Conservation (phyloP, 2,888 invertebrate genomes). For the Furcula furcula region DNA sequence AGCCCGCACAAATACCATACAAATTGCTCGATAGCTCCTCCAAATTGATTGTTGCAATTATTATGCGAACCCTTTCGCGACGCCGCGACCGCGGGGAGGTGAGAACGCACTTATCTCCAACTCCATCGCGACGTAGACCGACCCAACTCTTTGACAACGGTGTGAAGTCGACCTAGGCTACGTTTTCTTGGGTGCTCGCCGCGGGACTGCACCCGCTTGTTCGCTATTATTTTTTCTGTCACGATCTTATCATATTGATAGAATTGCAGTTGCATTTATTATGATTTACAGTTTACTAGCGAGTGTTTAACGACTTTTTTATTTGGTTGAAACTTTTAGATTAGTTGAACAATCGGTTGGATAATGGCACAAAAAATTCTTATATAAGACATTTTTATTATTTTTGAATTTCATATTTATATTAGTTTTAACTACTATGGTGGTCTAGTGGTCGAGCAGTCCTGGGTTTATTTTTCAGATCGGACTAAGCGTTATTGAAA, state of each 20-base stretch:
- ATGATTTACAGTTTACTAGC: constrained; percentile 48
- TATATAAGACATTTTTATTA: constrained; percentile 3
- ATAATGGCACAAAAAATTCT: constrained; percentile 39
- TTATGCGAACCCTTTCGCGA: constrained; percentile 77
- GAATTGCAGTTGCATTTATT: constrained; percentile 43
- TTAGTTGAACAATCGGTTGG: constrained; percentile 29
- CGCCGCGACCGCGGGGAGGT: constrained; percentile 71
- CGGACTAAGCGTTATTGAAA: no score
- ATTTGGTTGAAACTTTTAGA: constrained; percentile 17
- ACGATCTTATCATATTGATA: constrained; percentile 57
- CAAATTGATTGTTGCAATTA: constrained; percentile 81
- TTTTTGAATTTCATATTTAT: no score
- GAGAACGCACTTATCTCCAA: constrained; percentile 76
- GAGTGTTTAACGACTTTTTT: constrained; percentile 49
- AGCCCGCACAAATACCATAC: constrained; percentile 81
- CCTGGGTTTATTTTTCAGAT: no score
- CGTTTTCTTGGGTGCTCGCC: constrained; percentile 55
- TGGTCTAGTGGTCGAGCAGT: no score
- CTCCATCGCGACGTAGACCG: constrained; percentile 51
- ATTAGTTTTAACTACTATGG: no score
- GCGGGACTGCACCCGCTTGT: constrained; percentile 48
- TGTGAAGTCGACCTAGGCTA: constrained; percentile 69
- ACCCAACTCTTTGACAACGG: constrained; percentile 73
- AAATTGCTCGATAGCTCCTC: constrained; percentile 79
- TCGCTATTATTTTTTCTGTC: constrained; percentile 69